Evolutionary conservation across 2,888 invertebrate genomes (phyloP).

Genomic region (Cryptocephalus primarius): DNA sequence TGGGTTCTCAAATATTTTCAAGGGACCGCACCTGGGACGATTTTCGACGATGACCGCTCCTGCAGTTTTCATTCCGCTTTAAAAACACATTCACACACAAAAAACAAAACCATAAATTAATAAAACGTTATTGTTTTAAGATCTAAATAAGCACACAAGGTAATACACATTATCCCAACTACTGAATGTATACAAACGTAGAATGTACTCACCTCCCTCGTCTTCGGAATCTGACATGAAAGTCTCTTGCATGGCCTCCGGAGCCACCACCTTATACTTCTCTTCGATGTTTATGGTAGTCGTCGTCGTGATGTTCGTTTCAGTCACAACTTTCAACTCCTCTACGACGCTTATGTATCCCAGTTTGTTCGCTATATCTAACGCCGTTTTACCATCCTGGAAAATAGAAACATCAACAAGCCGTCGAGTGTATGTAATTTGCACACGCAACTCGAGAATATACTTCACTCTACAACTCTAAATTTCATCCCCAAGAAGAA

Average conservation of each 20-base stretch:
- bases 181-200: too few relatives aligned
- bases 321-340: slow-evolving; percentile 84
- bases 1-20: too few relatives aligned
- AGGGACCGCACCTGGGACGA: too few relatives aligned
- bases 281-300: slow-evolving; percentile 61
- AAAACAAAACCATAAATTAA: slow-evolving; percentile 3
- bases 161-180: background rate
- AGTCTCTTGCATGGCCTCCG: slow-evolving; percentile 98
- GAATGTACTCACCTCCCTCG: slow-evolving; percentile 70
- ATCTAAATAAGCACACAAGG: background rate
- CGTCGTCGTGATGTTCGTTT: slow-evolving; percentile 53
- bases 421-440: too few relatives aligned
- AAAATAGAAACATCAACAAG: slow-evolving; percentile 11
- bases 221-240: slow-evolving; percentile 99
- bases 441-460: too few relatives aligned
- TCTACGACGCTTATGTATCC: slow-evolving; percentile 98
- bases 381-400: slow-evolving; percentile 92
- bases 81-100: background rate
- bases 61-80: too few relatives aligned
- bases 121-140: background rate
- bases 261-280: slow-evolving; percentile 93
- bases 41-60: too few relatives aligned
- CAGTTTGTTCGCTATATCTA: slow-evolving; percentile 90
- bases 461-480: too few relatives aligned
- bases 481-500: too few relatives aligned